Conservation (phyloP, 92 coral and sea anemone species). For the Chrysogorgia sp. region DNA sequence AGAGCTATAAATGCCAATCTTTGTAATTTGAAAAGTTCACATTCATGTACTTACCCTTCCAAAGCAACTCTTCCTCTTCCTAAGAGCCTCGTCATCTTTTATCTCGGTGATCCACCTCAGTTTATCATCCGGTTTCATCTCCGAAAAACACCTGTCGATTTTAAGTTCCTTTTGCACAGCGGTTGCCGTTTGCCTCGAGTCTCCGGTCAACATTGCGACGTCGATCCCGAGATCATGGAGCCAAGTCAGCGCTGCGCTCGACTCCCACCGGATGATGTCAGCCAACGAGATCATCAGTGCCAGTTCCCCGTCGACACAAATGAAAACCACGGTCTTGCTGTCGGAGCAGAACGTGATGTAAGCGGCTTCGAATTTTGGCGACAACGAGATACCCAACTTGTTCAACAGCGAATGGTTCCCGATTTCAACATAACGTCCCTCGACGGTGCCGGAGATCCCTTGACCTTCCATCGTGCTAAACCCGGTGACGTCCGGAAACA, state of each 20-base stretch:
- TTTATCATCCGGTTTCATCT: constrained; percentile 96
- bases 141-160: constrained; percentile 85
- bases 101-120: constrained; percentile 78
- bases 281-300: constrained; percentile 95
- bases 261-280: constrained; percentile 82
- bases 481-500: constrained; percentile 80
- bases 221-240: constrained; percentile 79
- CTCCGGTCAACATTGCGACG: constrained; percentile 97
- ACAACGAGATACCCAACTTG: constrained; percentile 50
- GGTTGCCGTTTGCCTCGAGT: constrained; percentile 90
- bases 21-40: not conserved
- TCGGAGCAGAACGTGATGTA: constrained; percentile 75
- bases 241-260: constrained; percentile 72
- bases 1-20: too few relatives aligned
- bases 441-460: constrained; percentile 84
- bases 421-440: constrained; percentile 73
- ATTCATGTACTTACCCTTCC: constrained; percentile 21
- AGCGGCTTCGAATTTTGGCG: constrained; percentile 57
- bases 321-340: constrained; percentile 95
- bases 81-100: constrained; percentile 46
- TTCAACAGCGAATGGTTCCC: constrained; percentile 78
- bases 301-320: constrained; percentile 73
- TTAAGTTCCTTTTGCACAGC: constrained; percentile 82
- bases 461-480: constrained; percentile 88
- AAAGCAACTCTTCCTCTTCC: not conserved